Percentiles rank a stretch among this genome's conserved stretches.
These are phyloP conservation scores for Aplodontia rufa DNA, from an alignment of 2,113 vertebrate species.

Conservation along the genomic window DNA sequence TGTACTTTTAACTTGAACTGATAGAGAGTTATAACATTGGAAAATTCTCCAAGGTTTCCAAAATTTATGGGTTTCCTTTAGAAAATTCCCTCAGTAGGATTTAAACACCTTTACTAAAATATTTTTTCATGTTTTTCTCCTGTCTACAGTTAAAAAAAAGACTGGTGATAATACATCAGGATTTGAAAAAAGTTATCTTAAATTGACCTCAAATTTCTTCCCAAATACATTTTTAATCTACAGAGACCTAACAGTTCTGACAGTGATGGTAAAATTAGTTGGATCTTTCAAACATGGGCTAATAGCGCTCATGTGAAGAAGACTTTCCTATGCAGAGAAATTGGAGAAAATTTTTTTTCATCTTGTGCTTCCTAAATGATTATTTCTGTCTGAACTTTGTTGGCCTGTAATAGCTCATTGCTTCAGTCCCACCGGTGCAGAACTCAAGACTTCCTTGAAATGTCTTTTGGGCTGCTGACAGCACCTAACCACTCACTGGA, in stretches of 20 bases:
- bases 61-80: constrained; percentile 1
- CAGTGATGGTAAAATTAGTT: background rate
- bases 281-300: background rate
- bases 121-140: constrained; percentile 39
- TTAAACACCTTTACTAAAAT: constrained; percentile 21
- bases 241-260: background rate
- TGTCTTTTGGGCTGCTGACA: background rate
- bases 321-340: background rate
- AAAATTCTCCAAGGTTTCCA: background rate
- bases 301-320: background rate
- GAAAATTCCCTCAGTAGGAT: background rate
- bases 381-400: constrained; percentile 10
- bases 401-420: background rate
- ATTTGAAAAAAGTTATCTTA: constrained; percentile 40
- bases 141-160: constrained; percentile 4
- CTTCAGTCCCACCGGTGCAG: background rate
- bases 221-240: constrained; percentile 37
- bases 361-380: background rate
- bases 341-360: constrained; percentile 18
- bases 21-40: constrained; percentile 33
- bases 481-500: background rate
- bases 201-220: constrained; percentile 53
- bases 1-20: background rate
- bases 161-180: background rate
- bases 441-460: constrained; percentile 43